Evolutionary conservation across 2,888 invertebrate species (phyloP).

Genomic region (Watsonalla cultraria): DNA sequence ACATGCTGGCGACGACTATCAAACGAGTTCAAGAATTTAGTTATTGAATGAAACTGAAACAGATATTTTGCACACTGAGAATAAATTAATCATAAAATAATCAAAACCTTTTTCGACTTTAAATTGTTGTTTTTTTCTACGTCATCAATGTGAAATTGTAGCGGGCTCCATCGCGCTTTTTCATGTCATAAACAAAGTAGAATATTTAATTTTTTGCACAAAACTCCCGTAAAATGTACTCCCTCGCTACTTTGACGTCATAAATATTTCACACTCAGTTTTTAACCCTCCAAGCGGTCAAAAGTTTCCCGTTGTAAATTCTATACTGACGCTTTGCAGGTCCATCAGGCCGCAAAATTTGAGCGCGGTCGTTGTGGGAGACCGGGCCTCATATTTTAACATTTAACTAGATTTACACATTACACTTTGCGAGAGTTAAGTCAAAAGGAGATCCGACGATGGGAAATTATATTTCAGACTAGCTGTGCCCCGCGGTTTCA

Average conservation of each 20-base stretch:
- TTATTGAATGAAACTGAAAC: too few relatives aligned
- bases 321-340: conserved; percentile 5
- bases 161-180: too few relatives aligned
- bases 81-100: too few relatives aligned
- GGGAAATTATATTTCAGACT: too few relatives aligned
- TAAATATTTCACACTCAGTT: background rate
- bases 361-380: conserved; percentile 12
- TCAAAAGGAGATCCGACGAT: background rate
- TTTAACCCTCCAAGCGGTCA: background rate
- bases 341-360: conserved; percentile 12
- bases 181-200: background rate
- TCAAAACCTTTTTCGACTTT: too few relatives aligned
- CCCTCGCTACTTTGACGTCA: background rate
- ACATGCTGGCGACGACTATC: too few relatives aligned
- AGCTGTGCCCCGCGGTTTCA: too few relatives aligned
- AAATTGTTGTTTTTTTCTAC: too few relatives aligned
- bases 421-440: conserved; percentile 4
- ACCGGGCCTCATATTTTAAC: conserved; percentile 17
- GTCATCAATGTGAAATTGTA: too few relatives aligned
- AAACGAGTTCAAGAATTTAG: too few relatives aligned
- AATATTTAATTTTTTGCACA: background rate
- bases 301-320: conserved; percentile 18
- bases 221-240: background rate
- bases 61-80: too few relatives aligned
- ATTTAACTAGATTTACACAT: conserved; percentile 9